phyloP scores from a whole-genome alignment of 2,888 invertebrate species.

The Amphimallon solstitiale region DNA sequence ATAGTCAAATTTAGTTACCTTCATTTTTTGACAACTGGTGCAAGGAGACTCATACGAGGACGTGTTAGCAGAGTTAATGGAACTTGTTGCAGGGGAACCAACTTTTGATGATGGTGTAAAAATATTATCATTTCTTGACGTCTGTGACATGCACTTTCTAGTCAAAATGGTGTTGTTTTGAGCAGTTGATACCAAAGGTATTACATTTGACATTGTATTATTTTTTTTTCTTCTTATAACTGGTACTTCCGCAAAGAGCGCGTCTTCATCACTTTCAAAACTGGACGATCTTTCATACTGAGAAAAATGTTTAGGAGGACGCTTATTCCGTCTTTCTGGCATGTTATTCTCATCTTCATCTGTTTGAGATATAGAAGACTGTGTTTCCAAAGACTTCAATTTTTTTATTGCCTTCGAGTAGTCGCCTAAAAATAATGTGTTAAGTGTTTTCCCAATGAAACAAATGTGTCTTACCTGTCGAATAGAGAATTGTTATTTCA shows the following conservation, averaged over 20 bases:
- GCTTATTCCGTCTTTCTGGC: background rate
- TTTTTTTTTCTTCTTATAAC: background rate
- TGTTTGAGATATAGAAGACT: background rate
- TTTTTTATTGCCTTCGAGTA: background rate
- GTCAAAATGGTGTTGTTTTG: background rate
- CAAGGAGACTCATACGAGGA: background rate
- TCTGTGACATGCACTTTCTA: background rate
- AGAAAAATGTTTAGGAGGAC: too few species aligned
- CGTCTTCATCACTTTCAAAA: background rate
- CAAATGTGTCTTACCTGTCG: background rate
- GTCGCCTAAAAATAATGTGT: background rate
- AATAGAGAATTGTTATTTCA: background rate
- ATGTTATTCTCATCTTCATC: constrained; percentile 36
- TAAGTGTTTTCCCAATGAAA: background rate
- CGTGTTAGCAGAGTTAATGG: background rate
- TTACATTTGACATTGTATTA: background rate
- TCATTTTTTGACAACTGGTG: background rate
- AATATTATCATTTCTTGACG: background rate
- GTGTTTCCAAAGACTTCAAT: background rate
- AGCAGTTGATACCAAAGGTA: background rate
- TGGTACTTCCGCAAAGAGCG: background rate
- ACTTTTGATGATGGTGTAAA: background rate
- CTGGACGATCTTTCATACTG: background rate
- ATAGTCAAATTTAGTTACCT: background rate
- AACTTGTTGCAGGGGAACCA: background rate